A percentile compares a stretch with the other conserved stretches of the same genome.
These are phyloP conservation scores for Dipus sagitta DNA, from an alignment of 2,797 vertebrate genomes.

Conservation along the genomic window DNA sequence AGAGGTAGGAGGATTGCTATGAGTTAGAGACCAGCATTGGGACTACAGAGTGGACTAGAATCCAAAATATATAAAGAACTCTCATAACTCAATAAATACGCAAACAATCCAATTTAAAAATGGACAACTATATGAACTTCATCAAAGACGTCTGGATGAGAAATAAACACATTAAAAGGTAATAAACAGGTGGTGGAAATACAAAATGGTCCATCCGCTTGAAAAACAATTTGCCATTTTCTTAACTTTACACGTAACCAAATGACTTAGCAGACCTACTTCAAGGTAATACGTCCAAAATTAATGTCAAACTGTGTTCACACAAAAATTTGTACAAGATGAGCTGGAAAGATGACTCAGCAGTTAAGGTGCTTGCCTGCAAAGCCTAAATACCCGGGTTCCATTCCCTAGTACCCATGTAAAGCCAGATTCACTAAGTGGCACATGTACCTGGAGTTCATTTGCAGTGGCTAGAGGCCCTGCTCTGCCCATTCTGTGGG, in stretches of 20 bases:
- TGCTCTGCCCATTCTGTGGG: too few relatives aligned
- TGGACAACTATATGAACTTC: constrained; percentile 21
- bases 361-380: too few relatives aligned
- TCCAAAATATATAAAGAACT: not conserved
- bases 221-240: not conserved
- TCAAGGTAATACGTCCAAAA: not conserved
- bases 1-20: too few relatives aligned
- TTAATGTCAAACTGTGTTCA: constrained; percentile 10
- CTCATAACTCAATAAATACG: not conserved
- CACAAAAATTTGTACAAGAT: not conserved
- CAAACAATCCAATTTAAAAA: not conserved
- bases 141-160: not conserved
- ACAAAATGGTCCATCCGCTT: not conserved
- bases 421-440: too few relatives aligned
- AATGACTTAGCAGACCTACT: not conserved
- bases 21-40: too few relatives aligned
- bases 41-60: too few relatives aligned
- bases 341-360: too few relatives aligned
- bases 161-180: constrained; percentile 35
- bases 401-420: too few relatives aligned
- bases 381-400: too few relatives aligned
- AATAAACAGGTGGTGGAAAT: not conserved
- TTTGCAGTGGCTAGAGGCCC: too few relatives aligned
- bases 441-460: too few relatives aligned
- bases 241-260: not conserved